Percentiles rank a stretch among this genome's conserved stretches.
These are phyloP conservation scores for Diploptera punctata DNA, from an alignment of 2,888 invertebrate species.

Conservation along the genomic window DNA sequence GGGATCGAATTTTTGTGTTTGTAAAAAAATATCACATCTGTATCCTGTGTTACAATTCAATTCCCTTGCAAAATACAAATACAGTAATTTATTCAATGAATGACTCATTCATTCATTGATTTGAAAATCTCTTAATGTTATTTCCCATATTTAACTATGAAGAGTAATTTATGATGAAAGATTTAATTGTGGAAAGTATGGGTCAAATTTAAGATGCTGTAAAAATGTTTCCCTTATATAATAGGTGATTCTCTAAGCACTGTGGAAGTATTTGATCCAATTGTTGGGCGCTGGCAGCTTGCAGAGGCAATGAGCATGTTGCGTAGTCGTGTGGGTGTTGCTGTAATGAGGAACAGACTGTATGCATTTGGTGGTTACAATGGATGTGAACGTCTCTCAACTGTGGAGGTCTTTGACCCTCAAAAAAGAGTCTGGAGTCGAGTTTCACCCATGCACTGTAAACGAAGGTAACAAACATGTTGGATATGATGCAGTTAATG, in stretches of 20 bases:
- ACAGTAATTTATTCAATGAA: no score
- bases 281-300: conserved; percentile 71
- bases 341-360: conserved; percentile 77
- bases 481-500: no score
- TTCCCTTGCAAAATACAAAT: no score
- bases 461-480: conserved; percentile 74
- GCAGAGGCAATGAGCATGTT: conserved; percentile 85
- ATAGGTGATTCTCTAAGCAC: conserved; percentile 81
- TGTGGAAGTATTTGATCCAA: conserved; percentile 84
- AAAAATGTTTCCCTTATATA: no score
- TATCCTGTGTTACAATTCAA: no score
- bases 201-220: no score
- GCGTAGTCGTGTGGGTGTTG: conserved; percentile 82
- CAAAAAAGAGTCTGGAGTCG: conserved; percentile 74
- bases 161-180: neutral
- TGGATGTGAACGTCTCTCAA: conserved; percentile 79
- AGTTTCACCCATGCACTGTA: conserved; percentile 81
- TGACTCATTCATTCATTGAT: no score
- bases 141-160: neutral
- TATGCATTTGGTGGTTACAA: conserved; percentile 88
- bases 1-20: no score
- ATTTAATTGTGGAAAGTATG: neutral
- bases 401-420: conserved; percentile 86
- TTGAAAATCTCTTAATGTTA: no score
- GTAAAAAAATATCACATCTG: no score